Base-by-base conservation (phyloP, 2,797 vertebrate species). In the Cuniculus paca region DNA sequence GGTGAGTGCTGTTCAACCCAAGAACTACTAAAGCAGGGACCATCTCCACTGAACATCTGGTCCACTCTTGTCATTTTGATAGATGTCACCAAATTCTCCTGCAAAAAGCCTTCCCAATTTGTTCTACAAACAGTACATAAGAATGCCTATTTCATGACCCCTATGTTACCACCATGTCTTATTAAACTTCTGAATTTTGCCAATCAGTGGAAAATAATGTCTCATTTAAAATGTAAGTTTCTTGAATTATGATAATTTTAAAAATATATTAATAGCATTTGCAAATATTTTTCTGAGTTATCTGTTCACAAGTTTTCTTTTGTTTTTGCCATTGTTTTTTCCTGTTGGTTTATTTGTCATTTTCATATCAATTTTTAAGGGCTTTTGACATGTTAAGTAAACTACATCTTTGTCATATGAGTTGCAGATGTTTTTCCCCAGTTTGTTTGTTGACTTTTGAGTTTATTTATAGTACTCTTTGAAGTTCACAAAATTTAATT, bases 401-500 rank as follows among this genome's bases (percentile, higher is more conserved):
- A 65, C 5, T 9, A 95, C 83, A 45, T 14, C n/a, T 92, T 65
- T 92, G 80, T 77, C 60, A 63, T 26, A 12, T 85, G 45, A 56
- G 61, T 63, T 85, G 6, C 24, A 79, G 60, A 54, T 90, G 12
- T n/a, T 84, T 96, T 84, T 19, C 8, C 36, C 54, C 16, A 54
- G 60, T 88, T 45, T 92, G 22, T 86, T 94, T 26, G 16, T 80
- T 92, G 78, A 91, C 31, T 95, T 95, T 82, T 90, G 65, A 94
- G 11, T 93, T 94, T 86, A 68, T 88, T 90, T 96, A 80, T 12
- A 54, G n/a, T 70, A 63, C 2, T 78, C 72, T 93, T 88, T 58
- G 22, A 97, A 75, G 50, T 95, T 94, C 42, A 85, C 60, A 88
- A 95, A 87, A 70, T 89, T 90, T 88, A 63, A 81, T 91, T 93